Evolutionary conservation across 2,888 invertebrate species (phyloP).

Genomic region (Panzeria rudis): DNA sequence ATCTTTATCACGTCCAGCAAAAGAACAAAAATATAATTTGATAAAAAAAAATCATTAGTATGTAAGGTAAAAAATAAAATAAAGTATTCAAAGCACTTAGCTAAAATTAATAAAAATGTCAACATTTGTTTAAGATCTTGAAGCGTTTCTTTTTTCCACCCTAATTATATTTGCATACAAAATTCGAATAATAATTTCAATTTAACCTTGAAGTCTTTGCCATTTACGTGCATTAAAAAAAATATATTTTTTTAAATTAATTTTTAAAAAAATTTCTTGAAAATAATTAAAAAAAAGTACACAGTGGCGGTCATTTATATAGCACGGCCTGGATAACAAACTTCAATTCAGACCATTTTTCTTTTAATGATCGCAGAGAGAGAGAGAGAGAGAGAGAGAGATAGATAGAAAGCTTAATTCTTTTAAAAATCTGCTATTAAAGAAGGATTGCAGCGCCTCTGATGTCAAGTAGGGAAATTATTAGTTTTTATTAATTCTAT

Average conservation of each 20-base stretch:
- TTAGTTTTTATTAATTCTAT: no score
- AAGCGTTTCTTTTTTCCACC: neutral
- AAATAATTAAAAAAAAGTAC: neutral
- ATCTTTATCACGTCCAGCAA: slow-evolving; percentile 18
- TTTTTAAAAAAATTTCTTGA: slow-evolving; percentile 18
- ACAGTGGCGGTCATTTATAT: neutral
- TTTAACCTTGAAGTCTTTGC: slow-evolving; percentile 34
- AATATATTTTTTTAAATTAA: neutral
- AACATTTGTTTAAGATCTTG: slow-evolving; percentile 41
- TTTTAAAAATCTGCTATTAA: no score
- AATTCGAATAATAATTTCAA: slow-evolving; percentile 22
- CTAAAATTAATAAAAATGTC: slow-evolving; percentile 29
- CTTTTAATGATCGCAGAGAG: no score
- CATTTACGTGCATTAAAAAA: slow-evolving; percentile 1
- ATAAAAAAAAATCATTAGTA: slow-evolving; percentile 12
- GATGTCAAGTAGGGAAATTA: no score
- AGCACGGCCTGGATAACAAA: neutral
- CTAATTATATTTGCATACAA: slow-evolving; percentile 42
- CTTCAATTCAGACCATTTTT: no score
- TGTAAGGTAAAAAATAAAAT: slow-evolving; percentile 25
- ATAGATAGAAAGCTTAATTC: no score
- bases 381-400: no score
- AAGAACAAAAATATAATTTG: slow-evolving; percentile 4
- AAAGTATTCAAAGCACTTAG: slow-evolving; percentile 7
- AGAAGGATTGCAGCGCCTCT: no score